A percentile compares a stretch with the other conserved stretches of the same genome.
Evolutionary conservation across 2,888 invertebrate species (phyloP).

Genomic region (Lasioglossum calceatum): DNA sequence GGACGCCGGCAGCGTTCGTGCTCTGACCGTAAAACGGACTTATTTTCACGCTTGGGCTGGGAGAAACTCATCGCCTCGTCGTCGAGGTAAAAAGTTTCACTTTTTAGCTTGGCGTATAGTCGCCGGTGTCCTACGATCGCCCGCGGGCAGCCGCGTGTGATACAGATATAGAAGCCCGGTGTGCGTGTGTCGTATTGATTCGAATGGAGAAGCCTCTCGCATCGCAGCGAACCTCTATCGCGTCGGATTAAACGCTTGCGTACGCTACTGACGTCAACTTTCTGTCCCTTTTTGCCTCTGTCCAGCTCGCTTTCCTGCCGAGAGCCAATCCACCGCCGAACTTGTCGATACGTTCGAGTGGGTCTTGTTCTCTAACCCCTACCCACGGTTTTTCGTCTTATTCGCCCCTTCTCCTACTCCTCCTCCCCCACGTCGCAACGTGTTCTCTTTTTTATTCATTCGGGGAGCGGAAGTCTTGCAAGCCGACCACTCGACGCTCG

Average conservation of each 20-base stretch:
- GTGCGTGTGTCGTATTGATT: slow-evolving; percentile 80
- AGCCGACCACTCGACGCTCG: neutral
- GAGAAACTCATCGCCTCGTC: neutral
- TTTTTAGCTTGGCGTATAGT: slow-evolving; percentile 23
- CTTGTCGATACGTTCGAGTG: slow-evolving; percentile 29
- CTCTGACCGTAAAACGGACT: neutral
- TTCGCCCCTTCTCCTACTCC: neutral
- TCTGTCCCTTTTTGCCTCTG: slow-evolving; percentile 42
- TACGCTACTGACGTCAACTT: slow-evolving; percentile 69
- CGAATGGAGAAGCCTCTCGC: slow-evolving; percentile 82
- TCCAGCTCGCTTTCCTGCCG: slow-evolving; percentile 14
- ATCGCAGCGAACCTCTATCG: slow-evolving; percentile 73
- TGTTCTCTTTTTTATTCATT: slow-evolving; percentile 18
- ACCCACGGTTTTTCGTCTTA: slow-evolving; percentile 10
- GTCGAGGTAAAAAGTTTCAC: slow-evolving; percentile 1
- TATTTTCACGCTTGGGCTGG: neutral
- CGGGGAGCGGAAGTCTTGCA: slow-evolving; percentile 1
- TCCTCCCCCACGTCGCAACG: neutral
- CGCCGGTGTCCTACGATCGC: slow-evolving; percentile 47
- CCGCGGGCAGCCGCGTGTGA: slow-evolving; percentile 41
- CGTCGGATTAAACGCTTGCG: slow-evolving; percentile 77
- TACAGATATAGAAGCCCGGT: slow-evolving; percentile 60
- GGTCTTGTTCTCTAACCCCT: neutral
- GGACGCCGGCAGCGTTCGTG: neutral
- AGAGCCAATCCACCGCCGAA: slow-evolving; percentile 23